Conservation (phyloP, 1,140 invertebrate genomes). For the Bombus sylvicola region DNA sequence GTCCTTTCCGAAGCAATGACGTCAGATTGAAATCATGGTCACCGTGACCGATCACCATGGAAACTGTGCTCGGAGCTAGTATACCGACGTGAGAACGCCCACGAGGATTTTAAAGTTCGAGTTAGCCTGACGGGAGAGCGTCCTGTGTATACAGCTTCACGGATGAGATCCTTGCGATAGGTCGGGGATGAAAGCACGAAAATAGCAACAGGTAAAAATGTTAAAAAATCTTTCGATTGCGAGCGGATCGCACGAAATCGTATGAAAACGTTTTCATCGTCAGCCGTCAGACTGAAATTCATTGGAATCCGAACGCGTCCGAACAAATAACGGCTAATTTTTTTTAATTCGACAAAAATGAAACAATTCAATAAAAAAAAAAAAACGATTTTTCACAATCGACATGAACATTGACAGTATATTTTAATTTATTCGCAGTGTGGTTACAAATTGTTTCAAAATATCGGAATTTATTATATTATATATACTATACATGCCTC, state of each 20-base stretch:
- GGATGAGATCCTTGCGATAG: slow-evolving; percentile 63
- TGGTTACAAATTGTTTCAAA: background rate
- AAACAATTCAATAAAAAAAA: background rate
- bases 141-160: slow-evolving; percentile 55
- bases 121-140: background rate
- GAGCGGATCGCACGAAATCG: background rate
- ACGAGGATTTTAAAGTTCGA: slow-evolving; percentile 65
- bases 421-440: background rate
- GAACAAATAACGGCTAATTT: background rate
- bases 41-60: slow-evolving; percentile 54
- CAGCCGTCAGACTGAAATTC: background rate
- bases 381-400: background rate
- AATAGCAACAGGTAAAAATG: slow-evolving; percentile 65
- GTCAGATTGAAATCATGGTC: slow-evolving; percentile 67
- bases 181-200: slow-evolving; percentile 61
- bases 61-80: slow-evolving; percentile 17
- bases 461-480: background rate
- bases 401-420: background rate
- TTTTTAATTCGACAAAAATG: background rate
- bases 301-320: no score
- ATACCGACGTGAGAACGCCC: slow-evolving; percentile 52
- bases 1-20: slow-evolving; percentile 48
- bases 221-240: slow-evolving; percentile 37
- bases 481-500: background rate
- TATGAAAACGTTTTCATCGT: slow-evolving; percentile 11